Conservation (phyloP, 2,113 vertebrate species). For the Rana temporaria region DNA sequence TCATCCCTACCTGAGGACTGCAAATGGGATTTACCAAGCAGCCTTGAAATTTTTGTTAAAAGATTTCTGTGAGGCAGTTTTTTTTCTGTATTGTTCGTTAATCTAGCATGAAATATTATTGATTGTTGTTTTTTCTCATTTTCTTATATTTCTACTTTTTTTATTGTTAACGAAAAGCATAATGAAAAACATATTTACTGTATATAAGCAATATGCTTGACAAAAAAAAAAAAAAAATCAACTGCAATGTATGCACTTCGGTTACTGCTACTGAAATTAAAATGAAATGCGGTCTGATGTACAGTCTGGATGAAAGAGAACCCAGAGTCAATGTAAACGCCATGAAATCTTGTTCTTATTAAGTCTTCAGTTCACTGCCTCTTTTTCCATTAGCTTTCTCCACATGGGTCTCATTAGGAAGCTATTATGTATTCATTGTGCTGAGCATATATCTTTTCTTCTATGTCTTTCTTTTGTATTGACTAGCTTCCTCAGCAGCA, state of each 20-base stretch:
- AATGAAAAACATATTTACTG: too few relatives aligned
- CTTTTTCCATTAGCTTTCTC: slow-evolving; percentile 25
- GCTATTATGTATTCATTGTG: slow-evolving; percentile 33
- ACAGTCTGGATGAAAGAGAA: slow-evolving; percentile 22
- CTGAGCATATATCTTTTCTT: slow-evolving; percentile 26
- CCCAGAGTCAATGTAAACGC: background rate
- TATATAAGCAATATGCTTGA: too few relatives aligned
- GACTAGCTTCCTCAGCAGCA: slow-evolving; percentile 37
- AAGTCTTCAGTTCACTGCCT: slow-evolving; percentile 20
- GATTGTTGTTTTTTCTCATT: too few relatives aligned
- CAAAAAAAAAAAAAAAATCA: too few relatives aligned
- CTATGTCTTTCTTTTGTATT: slow-evolving; percentile 5
- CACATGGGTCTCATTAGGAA: slow-evolving; percentile 34
- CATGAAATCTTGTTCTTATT: slow-evolving; percentile 34
- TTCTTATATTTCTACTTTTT: too few relatives aligned
- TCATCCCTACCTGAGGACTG: too few relatives aligned
- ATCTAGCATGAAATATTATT: too few relatives aligned
- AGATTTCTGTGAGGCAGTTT: too few relatives aligned
- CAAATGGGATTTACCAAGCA: too few relatives aligned
- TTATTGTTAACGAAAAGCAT: too few relatives aligned
- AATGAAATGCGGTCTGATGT: slow-evolving; percentile 20
- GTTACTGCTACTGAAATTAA: background rate
- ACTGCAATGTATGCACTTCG: background rate
- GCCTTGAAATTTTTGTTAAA: too few relatives aligned
- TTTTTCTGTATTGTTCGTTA: too few relatives aligned